A percentile compares a stretch with the other conserved stretches of the same genome.
These are phyloP conservation scores for Sturnus vulgaris DNA, from an alignment of 2,113 vertebrate species.

Conservation along the genomic window DNA sequence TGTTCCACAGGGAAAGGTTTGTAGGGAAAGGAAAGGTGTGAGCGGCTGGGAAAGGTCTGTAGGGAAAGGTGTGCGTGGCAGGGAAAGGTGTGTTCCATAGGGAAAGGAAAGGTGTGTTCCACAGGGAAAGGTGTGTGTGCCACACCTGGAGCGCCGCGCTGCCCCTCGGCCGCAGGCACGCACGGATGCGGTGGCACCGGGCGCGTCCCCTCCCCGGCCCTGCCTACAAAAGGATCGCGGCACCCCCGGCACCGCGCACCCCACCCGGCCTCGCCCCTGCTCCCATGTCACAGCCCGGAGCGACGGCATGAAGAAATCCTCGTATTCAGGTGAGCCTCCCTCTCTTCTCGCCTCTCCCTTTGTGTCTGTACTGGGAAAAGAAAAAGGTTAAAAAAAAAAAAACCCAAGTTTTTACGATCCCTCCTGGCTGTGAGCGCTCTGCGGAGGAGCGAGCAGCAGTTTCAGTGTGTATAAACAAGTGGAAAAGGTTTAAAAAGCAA, in stretches of 20 bases:
- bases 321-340: slow-evolving; percentile 59
- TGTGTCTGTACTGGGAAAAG: neutral
- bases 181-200: neutral
- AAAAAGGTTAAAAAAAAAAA: neutral
- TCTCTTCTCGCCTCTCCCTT: neutral
- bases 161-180: neutral
- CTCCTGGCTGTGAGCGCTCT: neutral
- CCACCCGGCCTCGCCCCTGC: neutral
- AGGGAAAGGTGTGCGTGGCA: too few relatives aligned
- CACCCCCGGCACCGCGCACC: neutral
- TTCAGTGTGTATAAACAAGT: neutral
- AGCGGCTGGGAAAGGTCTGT: too few relatives aligned
- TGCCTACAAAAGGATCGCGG: neutral
- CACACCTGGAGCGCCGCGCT: neutral
- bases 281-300: slow-evolving; percentile 26
- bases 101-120: too few relatives aligned
- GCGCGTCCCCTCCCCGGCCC: neutral
- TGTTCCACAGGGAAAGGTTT: too few relatives aligned
- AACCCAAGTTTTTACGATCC: rapidly evolving
- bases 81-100: too few relatives aligned
- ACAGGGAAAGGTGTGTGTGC: neutral
- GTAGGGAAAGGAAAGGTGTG: too few relatives aligned
- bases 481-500: neutral
- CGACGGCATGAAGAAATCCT: slow-evolving; percentile 60
- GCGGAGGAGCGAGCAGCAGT: neutral